phyloP scores from a whole-genome alignment of 2,113 vertebrate species.

The Myotis brandtii region DNA sequence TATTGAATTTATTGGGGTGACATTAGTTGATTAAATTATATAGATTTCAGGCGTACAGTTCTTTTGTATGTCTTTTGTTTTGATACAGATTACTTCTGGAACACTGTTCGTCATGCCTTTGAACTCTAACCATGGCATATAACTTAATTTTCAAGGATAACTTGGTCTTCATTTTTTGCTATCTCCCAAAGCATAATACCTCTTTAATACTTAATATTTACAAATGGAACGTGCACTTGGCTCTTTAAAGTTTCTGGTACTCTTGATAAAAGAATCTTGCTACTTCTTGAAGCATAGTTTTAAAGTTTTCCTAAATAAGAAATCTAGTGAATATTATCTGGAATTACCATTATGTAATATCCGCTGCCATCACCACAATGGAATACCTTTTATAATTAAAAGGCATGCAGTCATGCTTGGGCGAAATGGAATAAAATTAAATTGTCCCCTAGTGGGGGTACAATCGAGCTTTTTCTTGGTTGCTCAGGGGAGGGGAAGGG shows the following conservation, averaged over 20 bases:
- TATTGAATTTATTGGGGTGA: not conserved
- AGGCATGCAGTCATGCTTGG: conserved; percentile 1
- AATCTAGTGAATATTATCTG: not conserved
- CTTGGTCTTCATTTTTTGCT: not conserved
- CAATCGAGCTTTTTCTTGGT: not conserved
- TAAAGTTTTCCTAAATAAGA: conserved; percentile 5
- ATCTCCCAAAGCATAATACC: not conserved
- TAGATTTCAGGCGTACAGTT: not conserved
- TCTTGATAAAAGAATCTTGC: not conserved
- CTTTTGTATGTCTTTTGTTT: not conserved
- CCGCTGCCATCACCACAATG: not conserved
- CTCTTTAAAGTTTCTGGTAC: conserved; percentile 27
- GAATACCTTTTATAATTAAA: conserved; percentile 50
- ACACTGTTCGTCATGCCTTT: not conserved
- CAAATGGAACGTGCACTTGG: not conserved
- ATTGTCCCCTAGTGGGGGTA: not conserved
- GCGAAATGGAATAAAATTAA: conserved; percentile 47
- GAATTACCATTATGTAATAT: not conserved
- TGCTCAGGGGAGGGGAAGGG: not conserved
- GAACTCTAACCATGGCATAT: not conserved
- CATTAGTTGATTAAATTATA: not conserved
- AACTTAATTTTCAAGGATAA: conserved; percentile 42
- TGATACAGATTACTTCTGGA: not conserved
- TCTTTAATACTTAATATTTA: not conserved
- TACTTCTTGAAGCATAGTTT: conserved; percentile 38